Percentiles rank a stretch among this genome's conserved stretches.
phyloP scores from a whole-genome alignment of 2,797 vertebrate species.

The Avahi laniger region DNA sequence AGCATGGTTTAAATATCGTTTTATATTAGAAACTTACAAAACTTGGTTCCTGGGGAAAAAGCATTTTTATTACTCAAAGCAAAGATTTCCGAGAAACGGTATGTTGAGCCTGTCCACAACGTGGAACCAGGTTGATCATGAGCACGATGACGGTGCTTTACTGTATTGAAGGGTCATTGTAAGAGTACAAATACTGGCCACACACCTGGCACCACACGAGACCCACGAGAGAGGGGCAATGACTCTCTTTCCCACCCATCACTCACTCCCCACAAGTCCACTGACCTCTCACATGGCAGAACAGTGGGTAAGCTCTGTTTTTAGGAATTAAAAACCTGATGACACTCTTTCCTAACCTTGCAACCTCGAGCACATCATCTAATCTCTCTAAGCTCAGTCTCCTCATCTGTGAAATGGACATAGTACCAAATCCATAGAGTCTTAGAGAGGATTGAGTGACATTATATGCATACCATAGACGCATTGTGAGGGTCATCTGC shows the following conservation, averaged over 20 bases:
- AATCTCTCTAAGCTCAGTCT: neutral
- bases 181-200: neutral
- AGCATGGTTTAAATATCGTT: neutral
- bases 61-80: neutral
- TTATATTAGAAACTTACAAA: slow-evolving; percentile 11
- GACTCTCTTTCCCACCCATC: no score
- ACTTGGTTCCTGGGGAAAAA: neutral
- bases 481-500: neutral
- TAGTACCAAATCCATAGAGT: neutral
- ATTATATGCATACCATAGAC: fast-evolving
- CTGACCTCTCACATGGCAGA: fast-evolving
- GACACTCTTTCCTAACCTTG: neutral
- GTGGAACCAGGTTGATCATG: no score
- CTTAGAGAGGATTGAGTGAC: neutral
- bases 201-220: neutral
- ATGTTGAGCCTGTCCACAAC: neutral
- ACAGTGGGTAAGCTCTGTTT: neutral
- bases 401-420: neutral
- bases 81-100: neutral
- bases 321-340: neutral
- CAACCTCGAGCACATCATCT: neutral
- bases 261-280: fast-evolving
- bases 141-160: neutral
- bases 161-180: neutral
- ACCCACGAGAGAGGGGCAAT: fast-evolving